A percentile compares a stretch with the other conserved stretches of the same genome.
These are phyloP conservation scores for Trichoplax adhaerens DNA, from an alignment of 37 sponge, comb jelly and placozoan species.

Conservation along the genomic window DNA sequence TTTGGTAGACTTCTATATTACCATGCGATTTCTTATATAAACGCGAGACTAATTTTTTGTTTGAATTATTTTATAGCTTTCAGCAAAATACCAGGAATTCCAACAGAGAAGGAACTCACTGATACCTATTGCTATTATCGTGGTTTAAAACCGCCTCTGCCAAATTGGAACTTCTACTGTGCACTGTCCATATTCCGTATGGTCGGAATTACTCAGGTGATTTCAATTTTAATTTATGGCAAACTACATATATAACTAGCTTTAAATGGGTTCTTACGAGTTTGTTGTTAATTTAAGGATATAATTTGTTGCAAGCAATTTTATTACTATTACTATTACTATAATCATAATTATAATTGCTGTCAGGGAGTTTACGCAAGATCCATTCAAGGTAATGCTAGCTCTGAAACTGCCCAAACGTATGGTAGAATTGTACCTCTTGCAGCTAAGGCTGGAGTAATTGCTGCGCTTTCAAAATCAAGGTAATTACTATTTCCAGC, in stretches of 20 bases:
- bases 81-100: slow-evolving; percentile 4
- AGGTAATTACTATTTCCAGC: no score
- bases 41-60: background rate
- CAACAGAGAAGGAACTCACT: slow-evolving; percentile 18
- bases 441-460: slow-evolving; percentile 27
- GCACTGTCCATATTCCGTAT: slow-evolving; percentile 56
- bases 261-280: no score
- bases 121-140: slow-evolving; percentile 25
- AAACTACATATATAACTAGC: no score
- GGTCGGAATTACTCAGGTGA: slow-evolving; percentile 50
- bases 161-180: slow-evolving; percentile 34
- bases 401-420: slow-evolving; percentile 20
- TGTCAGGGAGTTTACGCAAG: slow-evolving; percentile 58
- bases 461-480: no score
- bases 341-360: background rate
- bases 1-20: slow-evolving; percentile 3
- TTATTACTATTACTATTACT: no score
- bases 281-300: no score
- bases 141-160: slow-evolving; percentile 28
- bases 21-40: background rate
- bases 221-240: no score
- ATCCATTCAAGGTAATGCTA: slow-evolving; percentile 56
- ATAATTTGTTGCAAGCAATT: no score
- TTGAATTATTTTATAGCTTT: background rate
- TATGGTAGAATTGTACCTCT: slow-evolving; percentile 32